Evolutionary conservation across 2,888 invertebrate genomes (phyloP).

Genomic region (Hipparchia semele): DNA sequence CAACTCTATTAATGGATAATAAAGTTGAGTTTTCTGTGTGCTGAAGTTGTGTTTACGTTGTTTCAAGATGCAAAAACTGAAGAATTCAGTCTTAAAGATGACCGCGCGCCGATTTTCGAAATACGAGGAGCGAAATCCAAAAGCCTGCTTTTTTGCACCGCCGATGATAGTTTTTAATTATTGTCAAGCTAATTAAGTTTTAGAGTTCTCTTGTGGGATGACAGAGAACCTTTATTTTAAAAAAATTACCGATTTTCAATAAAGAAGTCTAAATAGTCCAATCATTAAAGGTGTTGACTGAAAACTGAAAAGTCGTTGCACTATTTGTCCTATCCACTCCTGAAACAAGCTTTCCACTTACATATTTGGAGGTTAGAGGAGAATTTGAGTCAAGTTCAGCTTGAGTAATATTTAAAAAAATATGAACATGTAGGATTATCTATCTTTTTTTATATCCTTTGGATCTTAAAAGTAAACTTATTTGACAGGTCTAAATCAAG

Average conservation of each 20-base stretch:
- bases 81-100: conserved; percentile 64
- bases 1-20: conserved; percentile 27
- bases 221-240: not conserved
- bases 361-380: no score
- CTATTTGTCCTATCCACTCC: no score
- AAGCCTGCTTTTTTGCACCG: conserved; percentile 68
- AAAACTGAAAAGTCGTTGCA: no score
- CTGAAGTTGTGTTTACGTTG: conserved; percentile 33
- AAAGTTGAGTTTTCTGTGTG: conserved; percentile 35
- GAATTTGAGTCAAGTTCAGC: no score
- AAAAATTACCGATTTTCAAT: not conserved
- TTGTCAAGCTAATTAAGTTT: conserved; percentile 70
- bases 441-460: no score
- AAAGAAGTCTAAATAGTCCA: no score
- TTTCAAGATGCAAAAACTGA: conserved; percentile 42
- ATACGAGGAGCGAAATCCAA: conserved; percentile 76
- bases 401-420: no score
- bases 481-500: no score
- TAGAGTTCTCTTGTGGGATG: conserved; percentile 46
- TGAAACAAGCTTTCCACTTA: no score
- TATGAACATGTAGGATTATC: no score
- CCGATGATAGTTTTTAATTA: conserved; percentile 74
- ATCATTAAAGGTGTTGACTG: no score
- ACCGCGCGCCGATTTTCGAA: conserved; percentile 74
- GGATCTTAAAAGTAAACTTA: no score